Conservation (phyloP, 2,113 vertebrate genomes). For the Pycnonotus jocosus region DNA sequence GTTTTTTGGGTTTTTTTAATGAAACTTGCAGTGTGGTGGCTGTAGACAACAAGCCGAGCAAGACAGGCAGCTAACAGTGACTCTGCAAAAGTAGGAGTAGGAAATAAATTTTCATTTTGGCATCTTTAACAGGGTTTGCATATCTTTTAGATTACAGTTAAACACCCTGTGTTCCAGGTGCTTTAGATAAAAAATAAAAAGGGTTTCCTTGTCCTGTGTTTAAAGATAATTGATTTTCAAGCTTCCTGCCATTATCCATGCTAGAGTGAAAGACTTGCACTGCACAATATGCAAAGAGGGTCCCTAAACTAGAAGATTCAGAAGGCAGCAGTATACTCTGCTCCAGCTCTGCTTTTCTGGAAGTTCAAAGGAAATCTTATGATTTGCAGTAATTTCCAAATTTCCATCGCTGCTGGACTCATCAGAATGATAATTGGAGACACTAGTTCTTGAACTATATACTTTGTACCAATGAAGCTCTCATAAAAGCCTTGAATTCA, state of each 20-base stretch:
- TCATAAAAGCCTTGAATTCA: conserved; percentile 10
- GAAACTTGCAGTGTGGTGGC: background rate
- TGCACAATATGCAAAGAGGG: background rate
- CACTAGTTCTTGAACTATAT: background rate
- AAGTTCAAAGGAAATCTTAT: conserved; percentile 33
- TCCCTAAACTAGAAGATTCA: background rate
- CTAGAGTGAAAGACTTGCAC: background rate
- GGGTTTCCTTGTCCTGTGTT: background rate
- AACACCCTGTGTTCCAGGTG: background rate
- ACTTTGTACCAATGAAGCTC: conserved; percentile 1
- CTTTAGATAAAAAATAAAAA: conserved; percentile 22
- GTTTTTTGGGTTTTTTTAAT: no score
- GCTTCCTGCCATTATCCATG: background rate
- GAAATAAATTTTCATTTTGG: background rate
- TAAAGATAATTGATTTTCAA: conserved; percentile 53
- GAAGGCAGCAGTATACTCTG: background rate
- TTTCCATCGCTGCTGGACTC: conserved; percentile 6
- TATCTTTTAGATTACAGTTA: background rate
- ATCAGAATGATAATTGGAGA: conserved; percentile 7
- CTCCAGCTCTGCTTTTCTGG: background rate
- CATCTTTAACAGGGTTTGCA: background rate
- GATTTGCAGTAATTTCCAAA: conserved; percentile 41
- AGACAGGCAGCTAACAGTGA: background rate
- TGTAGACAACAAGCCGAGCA: background rate
- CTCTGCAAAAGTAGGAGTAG: background rate